A percentile compares a stretch with the other conserved stretches of the same genome.
Conservation (phyloP, 2,113 vertebrate genomes). For the Raphicerus campestris region DNA sequence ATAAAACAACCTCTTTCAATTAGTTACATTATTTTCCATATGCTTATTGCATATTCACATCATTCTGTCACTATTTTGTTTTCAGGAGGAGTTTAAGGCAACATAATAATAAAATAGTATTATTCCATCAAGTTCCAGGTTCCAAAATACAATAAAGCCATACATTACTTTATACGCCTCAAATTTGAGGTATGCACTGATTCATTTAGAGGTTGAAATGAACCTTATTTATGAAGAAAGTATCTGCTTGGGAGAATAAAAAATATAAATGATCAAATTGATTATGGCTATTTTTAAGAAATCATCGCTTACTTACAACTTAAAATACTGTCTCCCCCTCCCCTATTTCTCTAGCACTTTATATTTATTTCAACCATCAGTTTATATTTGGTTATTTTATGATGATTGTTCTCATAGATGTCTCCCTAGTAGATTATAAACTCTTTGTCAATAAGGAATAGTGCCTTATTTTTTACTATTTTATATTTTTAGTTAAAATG, state of each 20-base stretch:
- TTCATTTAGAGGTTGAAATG: not conserved
- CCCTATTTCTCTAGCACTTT: not conserved
- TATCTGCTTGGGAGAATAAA: not conserved
- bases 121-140: not conserved
- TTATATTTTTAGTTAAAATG: not conserved
- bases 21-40: not conserved
- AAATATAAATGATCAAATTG: not conserved
- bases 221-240: not conserved
- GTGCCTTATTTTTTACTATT: not conserved
- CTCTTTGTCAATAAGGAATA: not conserved
- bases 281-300: not conserved
- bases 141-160: not conserved
- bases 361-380: not conserved
- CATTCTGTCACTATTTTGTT: not conserved
- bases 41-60: not conserved
- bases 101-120: not conserved
- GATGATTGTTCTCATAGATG: not conserved
- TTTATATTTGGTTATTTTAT: not conserved
- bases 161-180: not conserved
- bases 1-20: not conserved
- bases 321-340: not conserved
- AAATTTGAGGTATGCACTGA: not conserved
- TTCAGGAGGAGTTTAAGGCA: not conserved
- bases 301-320: not conserved
- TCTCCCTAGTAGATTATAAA: not conserved